A percentile compares a stretch with the other conserved stretches of the same genome.
Evolutionary conservation across 2,797 vertebrate species (phyloP).

Genomic region (Furcifer pardalis): DNA sequence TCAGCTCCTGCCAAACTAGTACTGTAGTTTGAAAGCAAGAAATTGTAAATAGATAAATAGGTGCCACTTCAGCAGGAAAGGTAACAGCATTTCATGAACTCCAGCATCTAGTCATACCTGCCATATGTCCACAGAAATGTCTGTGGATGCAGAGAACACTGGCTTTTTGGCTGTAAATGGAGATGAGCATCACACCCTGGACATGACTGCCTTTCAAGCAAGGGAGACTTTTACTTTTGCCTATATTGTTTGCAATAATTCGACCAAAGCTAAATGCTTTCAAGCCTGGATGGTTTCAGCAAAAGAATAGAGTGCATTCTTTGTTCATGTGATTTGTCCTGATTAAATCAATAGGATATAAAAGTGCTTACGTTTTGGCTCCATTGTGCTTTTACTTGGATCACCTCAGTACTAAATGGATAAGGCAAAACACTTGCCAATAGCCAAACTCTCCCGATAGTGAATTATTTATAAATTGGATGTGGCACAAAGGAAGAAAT

Average conservation of each 20-base stretch:
- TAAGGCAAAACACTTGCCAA: background rate
- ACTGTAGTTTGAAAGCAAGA: too few species aligned
- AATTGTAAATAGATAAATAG: too few species aligned
- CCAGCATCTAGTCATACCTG: too few species aligned
- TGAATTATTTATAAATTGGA: background rate
- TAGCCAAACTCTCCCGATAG: background rate
- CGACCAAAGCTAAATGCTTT: background rate
- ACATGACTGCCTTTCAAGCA: too few species aligned
- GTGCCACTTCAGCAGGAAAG: too few species aligned
- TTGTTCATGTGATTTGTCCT: background rate
- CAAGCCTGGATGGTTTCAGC: background rate
- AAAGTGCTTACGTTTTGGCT: background rate
- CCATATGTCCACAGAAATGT: too few species aligned
- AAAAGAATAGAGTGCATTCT: background rate
- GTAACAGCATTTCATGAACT: too few species aligned
- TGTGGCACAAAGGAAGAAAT: background rate
- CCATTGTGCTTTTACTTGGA: background rate
- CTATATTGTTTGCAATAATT: background rate
- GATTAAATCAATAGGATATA: background rate
- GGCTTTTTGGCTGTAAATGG: too few species aligned
- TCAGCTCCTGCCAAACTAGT: too few species aligned
- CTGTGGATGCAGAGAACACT: too few species aligned
- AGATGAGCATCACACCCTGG: too few species aligned
- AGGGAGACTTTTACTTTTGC: too few species aligned
- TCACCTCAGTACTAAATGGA: background rate